phyloP scores from a whole-genome alignment of 2,888 invertebrate species.

The Unio pictorum region DNA sequence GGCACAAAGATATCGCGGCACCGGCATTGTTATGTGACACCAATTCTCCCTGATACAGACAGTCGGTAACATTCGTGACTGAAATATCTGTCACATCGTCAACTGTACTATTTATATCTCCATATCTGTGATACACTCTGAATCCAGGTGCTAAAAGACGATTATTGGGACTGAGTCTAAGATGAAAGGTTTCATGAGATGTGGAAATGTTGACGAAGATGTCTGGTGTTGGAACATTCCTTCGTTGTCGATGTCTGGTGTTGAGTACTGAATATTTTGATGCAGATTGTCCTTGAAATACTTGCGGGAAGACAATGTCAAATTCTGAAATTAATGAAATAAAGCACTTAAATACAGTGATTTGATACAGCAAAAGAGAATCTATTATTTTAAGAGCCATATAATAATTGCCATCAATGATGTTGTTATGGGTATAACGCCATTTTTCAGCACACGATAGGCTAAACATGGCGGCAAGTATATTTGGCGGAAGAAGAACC shows the following conservation, averaged over 20 bases:
- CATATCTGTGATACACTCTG: slow-evolving; percentile 42
- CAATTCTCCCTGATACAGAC: slow-evolving; percentile 31
- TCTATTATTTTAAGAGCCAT: too few relatives aligned
- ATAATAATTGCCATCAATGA: too few relatives aligned
- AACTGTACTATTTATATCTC: slow-evolving; percentile 15
- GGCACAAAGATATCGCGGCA: slow-evolving; percentile 43
- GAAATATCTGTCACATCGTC: slow-evolving; percentile 23
- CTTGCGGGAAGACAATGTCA: slow-evolving; percentile 28
- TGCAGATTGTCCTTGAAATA: slow-evolving; percentile 20
- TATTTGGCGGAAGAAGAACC: too few relatives aligned
- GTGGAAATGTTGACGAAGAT: slow-evolving; percentile 40
- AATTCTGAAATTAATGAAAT: slow-evolving; percentile 32
- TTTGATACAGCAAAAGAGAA: too few relatives aligned
- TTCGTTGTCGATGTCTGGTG: slow-evolving; percentile 9
- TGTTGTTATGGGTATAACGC: too few relatives aligned
- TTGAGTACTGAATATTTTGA: slow-evolving; percentile 13
- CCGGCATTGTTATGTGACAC: slow-evolving; percentile 23
- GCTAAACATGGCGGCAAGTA: too few relatives aligned
- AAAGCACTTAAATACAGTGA: neutral
- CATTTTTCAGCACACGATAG: too few relatives aligned
- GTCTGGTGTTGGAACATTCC: slow-evolving; percentile 16
- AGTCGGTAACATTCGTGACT: slow-evolving; percentile 15
- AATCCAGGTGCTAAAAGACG: slow-evolving; percentile 38
- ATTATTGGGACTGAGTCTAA: slow-evolving; percentile 33
- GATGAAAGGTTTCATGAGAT: slow-evolving; percentile 35